These are phyloP conservation scores for Corythoichthys haematopterus DNA, from an alignment of 2,113 vertebrate species.

Conservation along the genomic window DNA sequence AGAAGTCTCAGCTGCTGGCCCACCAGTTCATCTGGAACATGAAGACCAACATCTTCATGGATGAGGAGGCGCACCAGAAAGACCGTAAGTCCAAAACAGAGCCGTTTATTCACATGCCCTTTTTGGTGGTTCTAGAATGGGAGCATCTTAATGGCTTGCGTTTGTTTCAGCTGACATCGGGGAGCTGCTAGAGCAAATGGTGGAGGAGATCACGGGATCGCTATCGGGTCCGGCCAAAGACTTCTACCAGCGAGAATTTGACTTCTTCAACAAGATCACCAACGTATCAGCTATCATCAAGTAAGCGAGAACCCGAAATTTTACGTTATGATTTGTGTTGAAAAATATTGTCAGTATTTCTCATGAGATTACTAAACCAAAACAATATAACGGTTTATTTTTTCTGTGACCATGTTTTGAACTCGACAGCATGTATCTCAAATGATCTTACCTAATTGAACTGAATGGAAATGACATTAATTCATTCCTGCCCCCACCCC, in stretches of 20 bases:
- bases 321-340: too few species aligned
- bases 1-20: constrained; percentile 94
- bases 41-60: constrained; percentile 96
- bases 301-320: constrained; percentile 48
- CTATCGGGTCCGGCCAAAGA: constrained; percentile 88
- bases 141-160: background rate
- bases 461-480: too few species aligned
- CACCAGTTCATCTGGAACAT: constrained; percentile 99
- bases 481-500: too few species aligned
- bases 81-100: constrained; percentile 79
- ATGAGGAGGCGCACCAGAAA: constrained; percentile 93
- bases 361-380: too few species aligned
- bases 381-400: background rate
- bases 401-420: too few species aligned
- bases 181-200: constrained; percentile 84
- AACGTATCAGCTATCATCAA: constrained; percentile 92
- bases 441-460: too few species aligned
- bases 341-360: too few species aligned
- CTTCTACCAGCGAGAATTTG: constrained; percentile 89
- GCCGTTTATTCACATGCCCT: fast-evolving
- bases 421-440: too few species aligned
- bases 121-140: background rate
- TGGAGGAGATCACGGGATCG: constrained; percentile 86
- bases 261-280: constrained; percentile 94
- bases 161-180: constrained; percentile 81